Percentiles rank a stretch among this genome's conserved stretches.
These are phyloP conservation scores for Bombyx mori DNA, from an alignment of 1,140 invertebrate species.

Conservation along the genomic window DNA sequence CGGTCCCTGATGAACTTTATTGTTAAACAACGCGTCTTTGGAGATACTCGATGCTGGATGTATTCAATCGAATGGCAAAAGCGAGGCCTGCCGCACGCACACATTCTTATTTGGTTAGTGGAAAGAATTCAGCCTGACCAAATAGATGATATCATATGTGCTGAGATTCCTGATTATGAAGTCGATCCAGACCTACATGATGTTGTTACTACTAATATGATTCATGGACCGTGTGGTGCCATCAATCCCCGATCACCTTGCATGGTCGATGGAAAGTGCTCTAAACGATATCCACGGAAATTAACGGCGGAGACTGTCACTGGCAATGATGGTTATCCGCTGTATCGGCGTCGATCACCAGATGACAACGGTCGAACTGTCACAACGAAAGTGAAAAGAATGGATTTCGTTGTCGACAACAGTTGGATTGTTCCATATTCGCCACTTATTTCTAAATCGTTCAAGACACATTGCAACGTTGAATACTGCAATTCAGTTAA, in stretches of 20 bases:
- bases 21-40: conserved; percentile 11
- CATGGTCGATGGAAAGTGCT: conserved; percentile 22
- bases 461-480: conserved; percentile 2
- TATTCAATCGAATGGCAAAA: conserved; percentile 12
- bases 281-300: conserved; percentile 22
- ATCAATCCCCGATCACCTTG: conserved; percentile 18
- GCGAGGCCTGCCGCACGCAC: conserved; percentile 2
- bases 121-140: conserved; percentile 41
- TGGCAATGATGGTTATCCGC: conserved; percentile 22
- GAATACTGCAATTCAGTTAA: conserved; percentile 1
- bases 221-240: conserved; percentile 23
- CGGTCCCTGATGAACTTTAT: conserved; percentile 17
- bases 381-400: conserved; percentile 17
- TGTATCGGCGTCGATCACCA: conserved; percentile 18
- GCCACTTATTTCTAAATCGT: conserved; percentile 5
- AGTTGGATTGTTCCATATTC: conserved; percentile 14
- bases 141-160: conserved; percentile 68
- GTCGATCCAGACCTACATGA: conserved; percentile 47
- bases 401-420: conserved; percentile 17
- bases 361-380: conserved; percentile 20
- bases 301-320: conserved; percentile 21
- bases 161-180: conserved; percentile 69
- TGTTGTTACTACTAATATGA: conserved; percentile 24
- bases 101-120: conserved; percentile 5
- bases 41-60: conserved; percentile 18